Evolutionary conservation across 2,797 vertebrate species (phyloP), one percentile per base, ranked within the genome.

Genomic region (Rhabdomys pumilio): DNA sequence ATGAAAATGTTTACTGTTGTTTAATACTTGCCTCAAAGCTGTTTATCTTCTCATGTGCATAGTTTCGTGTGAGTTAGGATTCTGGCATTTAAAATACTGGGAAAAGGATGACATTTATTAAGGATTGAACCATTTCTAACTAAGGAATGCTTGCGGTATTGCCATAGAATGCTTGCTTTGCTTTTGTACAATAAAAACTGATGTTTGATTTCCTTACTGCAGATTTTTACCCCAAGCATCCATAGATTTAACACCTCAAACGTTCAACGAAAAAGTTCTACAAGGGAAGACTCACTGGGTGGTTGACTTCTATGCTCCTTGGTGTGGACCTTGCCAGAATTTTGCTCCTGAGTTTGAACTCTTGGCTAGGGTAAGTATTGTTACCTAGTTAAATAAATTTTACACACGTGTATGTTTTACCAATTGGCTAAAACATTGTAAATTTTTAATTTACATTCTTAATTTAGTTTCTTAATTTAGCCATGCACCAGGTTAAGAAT

Each of bases 291-390:
- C 99, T 84, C 99, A 99, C 83, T 99, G 99, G 99, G 98, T 99
- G 67, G 77, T 99, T 98, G 99, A 99, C 95, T 99, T 99, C 94
- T 99, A 99, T 44, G 99, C 99, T 80, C 99, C 99, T 5, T 99
- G 99, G 99, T 99, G 99, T 97, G 99, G 99, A 91, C 99, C 99
- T 69, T 99, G 99, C 97, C 99, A 99, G 76, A 99, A 99, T 96
- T 99, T 99, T 95, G 99, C 99, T 95, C 99, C 99, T 0, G 99
- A 99, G 98, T 99, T 99, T 98, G 99, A 99, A 96, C 98, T 99
- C 22, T 96, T 99, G 63, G 99, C 99, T 95, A 99, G 98, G 98
- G 99, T 99, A 98, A 98, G 99, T 97, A 67, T 61, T 93, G 2
- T 77, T 89, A 26, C 57, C 20, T 73, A 88, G 3, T 69, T 87